Base-by-base conservation (phyloP, 2,797 vertebrate species). In the Diceros bicornis region DNA sequence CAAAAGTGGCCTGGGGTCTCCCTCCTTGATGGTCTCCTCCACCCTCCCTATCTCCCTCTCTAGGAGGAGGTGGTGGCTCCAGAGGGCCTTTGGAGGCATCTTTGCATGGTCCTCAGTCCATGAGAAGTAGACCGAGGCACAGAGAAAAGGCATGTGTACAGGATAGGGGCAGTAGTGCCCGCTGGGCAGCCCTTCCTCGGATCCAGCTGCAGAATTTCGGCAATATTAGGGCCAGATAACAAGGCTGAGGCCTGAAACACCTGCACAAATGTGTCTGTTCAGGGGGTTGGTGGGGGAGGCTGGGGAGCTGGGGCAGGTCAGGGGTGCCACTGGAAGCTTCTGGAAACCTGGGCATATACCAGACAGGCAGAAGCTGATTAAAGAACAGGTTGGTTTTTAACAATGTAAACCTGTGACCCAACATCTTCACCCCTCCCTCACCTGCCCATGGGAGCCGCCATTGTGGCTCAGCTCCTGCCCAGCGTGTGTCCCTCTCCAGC, bases 81-180 rank as follows among this genome's bases (percentile, higher is more conserved):
- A 55, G 79, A 78, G 18, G 59, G 2, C 6, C 57, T 32, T 57
- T 0, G 2, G 69, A 50, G 34, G 8, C 12, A 75, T 62, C 20
- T 50, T 18, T 50, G n/a, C 59, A 20, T 17, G 21, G 2, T 7
- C 50, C 21, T 74, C 50, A 18, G 79, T 50, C 12, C 55, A 29
- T 8, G 71, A 82, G 34, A 75, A 77, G 57, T 47, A 61, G 75
- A n/a, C 23, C 2, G 0, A 92, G 57, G 62, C 21, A 37, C 23
- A 52, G 32, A n/a, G 29, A 68, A 47, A 69, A 20, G 34, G 23
- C 12, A 13, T 0, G 1, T 8, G 14, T 23, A 2, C 37, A 27
- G 57, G 61, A 44, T 0, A 21, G 44, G 69, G 37, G 37, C 1
- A 6, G 11, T 6, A 18, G 20, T 16, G 8, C 23, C 7, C 0